These are phyloP conservation scores for Beris morrisii DNA, from an alignment of 2,888 invertebrate species.

Conservation along the genomic window DNA sequence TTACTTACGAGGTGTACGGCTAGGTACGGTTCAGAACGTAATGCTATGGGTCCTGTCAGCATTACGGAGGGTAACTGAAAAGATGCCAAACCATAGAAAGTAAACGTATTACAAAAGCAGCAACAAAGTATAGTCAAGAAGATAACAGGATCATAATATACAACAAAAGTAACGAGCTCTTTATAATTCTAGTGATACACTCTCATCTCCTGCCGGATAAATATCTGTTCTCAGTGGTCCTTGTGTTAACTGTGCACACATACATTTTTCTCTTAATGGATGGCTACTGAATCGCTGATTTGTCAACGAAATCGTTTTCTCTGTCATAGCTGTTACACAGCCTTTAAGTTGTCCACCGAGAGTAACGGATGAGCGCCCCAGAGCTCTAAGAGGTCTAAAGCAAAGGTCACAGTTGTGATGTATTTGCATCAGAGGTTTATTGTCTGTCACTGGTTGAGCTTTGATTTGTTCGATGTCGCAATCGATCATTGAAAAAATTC, in stretches of 20 bases:
- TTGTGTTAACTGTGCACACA: background rate
- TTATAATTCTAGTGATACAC: conserved; percentile 8
- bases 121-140: background rate
- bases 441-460: conserved; percentile 45
- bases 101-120: background rate
- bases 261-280: conserved; percentile 1
- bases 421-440: conserved; percentile 51
- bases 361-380: conserved; percentile 22
- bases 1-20: conserved; percentile 25
- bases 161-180: conserved; percentile 25
- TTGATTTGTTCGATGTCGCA: conserved; percentile 43
- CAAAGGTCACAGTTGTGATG: conserved; percentile 44
- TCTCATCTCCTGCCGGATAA: background rate
- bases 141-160: conserved; percentile 17
- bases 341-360: conserved; percentile 30
- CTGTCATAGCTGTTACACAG: conserved; percentile 33
- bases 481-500: conserved; percentile 41
- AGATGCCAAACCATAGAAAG: background rate
- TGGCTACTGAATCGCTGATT: conserved; percentile 39
- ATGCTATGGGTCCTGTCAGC: background rate
- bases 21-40: background rate
- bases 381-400: conserved; percentile 32
- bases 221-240: background rate
- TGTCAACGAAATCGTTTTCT: conserved; percentile 43
- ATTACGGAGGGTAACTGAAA: background rate